These are phyloP conservation scores for Entomyzon cyanotis DNA, from an alignment of 2,113 vertebrate species.

Conservation along the genomic window DNA sequence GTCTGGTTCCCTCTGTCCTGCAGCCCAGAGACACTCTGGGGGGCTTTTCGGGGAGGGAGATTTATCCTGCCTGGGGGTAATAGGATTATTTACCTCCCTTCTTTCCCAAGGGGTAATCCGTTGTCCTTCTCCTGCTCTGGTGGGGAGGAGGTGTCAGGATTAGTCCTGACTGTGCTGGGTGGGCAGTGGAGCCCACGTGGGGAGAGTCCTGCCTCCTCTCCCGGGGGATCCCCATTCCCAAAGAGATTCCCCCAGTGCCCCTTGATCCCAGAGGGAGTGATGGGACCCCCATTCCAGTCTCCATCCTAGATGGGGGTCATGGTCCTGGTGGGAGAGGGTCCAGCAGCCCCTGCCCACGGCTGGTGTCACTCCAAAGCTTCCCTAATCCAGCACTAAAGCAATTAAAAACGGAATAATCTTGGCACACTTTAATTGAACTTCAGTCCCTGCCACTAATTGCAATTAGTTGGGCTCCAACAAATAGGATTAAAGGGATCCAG, in stretches of 20 bases:
- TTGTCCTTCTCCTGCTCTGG: not conserved
- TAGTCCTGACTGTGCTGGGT: accelerated
- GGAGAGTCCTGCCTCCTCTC: not conserved
- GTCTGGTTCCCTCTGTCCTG: not conserved
- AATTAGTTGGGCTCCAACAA: slow-evolving; percentile 26
- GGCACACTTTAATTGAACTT: slow-evolving; percentile 59
- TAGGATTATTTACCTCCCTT: slow-evolving; percentile 82
- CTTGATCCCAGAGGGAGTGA: accelerated
- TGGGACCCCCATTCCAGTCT: not conserved
- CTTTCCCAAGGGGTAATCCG: slow-evolving; percentile 41
- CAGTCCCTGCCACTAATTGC: slow-evolving; percentile 25
- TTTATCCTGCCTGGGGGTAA: slow-evolving; percentile 78
- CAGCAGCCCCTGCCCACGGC: accelerated
- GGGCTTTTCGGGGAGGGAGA: not conserved
- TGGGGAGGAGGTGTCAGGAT: not conserved
- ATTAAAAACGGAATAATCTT: slow-evolving; percentile 49
- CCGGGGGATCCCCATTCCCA: accelerated
- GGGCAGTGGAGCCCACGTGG: accelerated
- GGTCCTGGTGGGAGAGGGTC: not conserved
- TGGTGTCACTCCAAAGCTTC: not conserved
- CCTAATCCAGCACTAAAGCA: slow-evolving; percentile 54
- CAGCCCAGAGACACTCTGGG: not conserved
- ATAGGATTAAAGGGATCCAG: slow-evolving; percentile 22
- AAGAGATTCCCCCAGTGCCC: accelerated
- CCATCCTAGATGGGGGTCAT: not conserved